Evolutionary conservation across 2,888 invertebrate genomes (phyloP).

Genomic region (Drosophila koepferae): DNA sequence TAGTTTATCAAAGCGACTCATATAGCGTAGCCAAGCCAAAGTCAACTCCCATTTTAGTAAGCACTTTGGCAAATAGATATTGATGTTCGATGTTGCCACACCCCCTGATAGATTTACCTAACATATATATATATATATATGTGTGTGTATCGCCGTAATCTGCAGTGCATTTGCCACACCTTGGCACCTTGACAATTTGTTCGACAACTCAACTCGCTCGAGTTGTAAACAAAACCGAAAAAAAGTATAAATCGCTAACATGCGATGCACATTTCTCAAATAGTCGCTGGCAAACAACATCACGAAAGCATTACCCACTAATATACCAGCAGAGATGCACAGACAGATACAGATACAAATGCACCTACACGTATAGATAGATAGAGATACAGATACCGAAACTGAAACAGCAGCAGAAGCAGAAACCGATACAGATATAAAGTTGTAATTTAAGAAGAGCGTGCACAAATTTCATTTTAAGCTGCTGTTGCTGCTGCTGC

Average conservation of each 20-base stretch:
- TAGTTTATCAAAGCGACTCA: slow-evolving; percentile 5
- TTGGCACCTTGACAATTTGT: slow-evolving; percentile 79
- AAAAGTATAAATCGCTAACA: slow-evolving; percentile 71
- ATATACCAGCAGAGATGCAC: slow-evolving; percentile 38
- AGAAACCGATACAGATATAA: slow-evolving; percentile 31
- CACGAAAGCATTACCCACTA: slow-evolving; percentile 63
- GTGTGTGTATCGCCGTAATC: slow-evolving; percentile 39
- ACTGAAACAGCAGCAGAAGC: not conserved
- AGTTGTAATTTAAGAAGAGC: slow-evolving; percentile 70
- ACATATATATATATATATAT: slow-evolving; percentile 16
- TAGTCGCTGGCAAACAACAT: slow-evolving; percentile 51
- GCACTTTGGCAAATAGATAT: slow-evolving; percentile 70
- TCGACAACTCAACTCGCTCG: slow-evolving; percentile 46
- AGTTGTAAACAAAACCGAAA: slow-evolving; percentile 59
- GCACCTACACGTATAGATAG: slow-evolving; percentile 11
- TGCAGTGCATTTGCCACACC: slow-evolving; percentile 61
- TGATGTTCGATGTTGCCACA: slow-evolving; percentile 53
- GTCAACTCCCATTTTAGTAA: slow-evolving; percentile 30
- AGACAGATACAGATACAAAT: slow-evolving; percentile 29
- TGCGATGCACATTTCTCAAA: slow-evolving; percentile 74
- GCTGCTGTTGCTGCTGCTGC: slow-evolving; percentile 61
- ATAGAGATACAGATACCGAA: slow-evolving; percentile 15
- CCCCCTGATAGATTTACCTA: slow-evolving; percentile 17
- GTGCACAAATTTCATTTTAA: slow-evolving; percentile 78
- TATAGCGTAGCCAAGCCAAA: slow-evolving; percentile 9